phyloP scores from a whole-genome alignment of 2,888 invertebrate genomes.

The Aquatica leii region DNA sequence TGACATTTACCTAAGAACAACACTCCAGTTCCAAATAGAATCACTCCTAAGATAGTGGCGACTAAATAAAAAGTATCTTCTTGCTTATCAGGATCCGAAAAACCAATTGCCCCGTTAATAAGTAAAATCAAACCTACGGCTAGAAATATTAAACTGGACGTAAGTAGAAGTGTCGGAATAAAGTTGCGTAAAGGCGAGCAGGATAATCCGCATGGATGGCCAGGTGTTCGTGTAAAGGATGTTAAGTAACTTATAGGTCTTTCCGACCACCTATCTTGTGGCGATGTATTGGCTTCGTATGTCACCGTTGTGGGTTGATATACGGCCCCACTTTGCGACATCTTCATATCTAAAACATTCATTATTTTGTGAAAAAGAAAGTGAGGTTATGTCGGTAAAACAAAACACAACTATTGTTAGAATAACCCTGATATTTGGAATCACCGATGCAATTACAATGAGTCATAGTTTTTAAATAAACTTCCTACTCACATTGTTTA shows the following conservation, averaged over 20 bases:
- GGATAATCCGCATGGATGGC: slow-evolving; percentile 66
- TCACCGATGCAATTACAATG: slow-evolving; percentile 8
- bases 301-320: slow-evolving; percentile 83
- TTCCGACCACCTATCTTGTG: slow-evolving; percentile 56
- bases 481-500: slow-evolving; percentile 13
- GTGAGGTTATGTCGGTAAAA: slow-evolving; percentile 19
- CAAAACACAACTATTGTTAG: slow-evolving; percentile 15
- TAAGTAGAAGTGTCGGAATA: slow-evolving; percentile 54
- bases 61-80: slow-evolving; percentile 48
- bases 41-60: slow-evolving; percentile 69
- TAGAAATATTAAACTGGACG: slow-evolving; percentile 54
- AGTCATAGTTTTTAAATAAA: slow-evolving; percentile 13
- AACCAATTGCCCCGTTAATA: slow-evolving; percentile 70
- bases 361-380: slow-evolving; percentile 1
- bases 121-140: slow-evolving; percentile 65
- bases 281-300: slow-evolving; percentile 65
- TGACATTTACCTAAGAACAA: slow-evolving; percentile 69
- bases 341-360: slow-evolving; percentile 54
- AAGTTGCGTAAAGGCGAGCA: slow-evolving; percentile 52
- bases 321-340: slow-evolving; percentile 75
- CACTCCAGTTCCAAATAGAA: slow-evolving; percentile 69
- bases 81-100: slow-evolving; percentile 60
- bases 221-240: slow-evolving; percentile 65
- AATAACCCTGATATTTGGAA: not conserved
- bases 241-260: slow-evolving; percentile 59